These are phyloP conservation scores for Cliona cf. orientalis DNA, from an alignment of 37 sponge, comb jelly and placozoan species.

Conservation along the genomic window DNA sequence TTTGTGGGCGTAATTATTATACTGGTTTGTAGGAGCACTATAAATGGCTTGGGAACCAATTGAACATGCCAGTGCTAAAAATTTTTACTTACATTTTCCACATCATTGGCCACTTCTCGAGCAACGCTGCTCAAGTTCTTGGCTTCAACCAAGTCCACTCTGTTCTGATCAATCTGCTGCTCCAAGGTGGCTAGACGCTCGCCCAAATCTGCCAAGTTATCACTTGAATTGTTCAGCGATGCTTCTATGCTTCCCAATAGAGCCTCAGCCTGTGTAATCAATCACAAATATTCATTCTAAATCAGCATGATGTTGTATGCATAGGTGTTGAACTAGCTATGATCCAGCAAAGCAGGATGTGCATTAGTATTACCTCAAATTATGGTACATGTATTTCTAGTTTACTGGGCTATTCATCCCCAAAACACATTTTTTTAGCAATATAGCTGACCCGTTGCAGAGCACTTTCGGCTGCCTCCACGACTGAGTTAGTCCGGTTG, in stretches of 20 bases:
- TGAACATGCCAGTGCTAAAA: not conserved
- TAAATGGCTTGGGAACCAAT: no score
- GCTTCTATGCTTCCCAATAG: not conserved
- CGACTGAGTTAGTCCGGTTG: not conserved
- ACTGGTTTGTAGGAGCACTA: no score
- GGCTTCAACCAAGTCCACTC: constrained; percentile 1
- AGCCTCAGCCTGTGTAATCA: not conserved
- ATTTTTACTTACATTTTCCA: not conserved
- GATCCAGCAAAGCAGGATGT: no score
- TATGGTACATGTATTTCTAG: no score
- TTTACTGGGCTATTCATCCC: no score
- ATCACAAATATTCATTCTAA: no score
- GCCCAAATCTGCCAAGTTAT: not conserved
- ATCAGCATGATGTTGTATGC: no score
- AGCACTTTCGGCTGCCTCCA: not conserved
- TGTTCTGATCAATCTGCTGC: not conserved
- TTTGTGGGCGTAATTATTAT: no score
- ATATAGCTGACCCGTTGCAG: not conserved
- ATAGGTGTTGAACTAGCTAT: no score
- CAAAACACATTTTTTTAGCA: no score
- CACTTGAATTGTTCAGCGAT: not conserved
- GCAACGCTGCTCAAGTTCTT: not conserved
- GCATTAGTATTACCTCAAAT: no score
- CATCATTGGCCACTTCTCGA: not conserved
- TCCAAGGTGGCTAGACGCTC: not conserved